Evolutionary conservation across 2,113 vertebrate genomes (phyloP), one percentile per base, ranked within the genome.

Genomic region (Sarotherodon lohbergeri): DNA sequence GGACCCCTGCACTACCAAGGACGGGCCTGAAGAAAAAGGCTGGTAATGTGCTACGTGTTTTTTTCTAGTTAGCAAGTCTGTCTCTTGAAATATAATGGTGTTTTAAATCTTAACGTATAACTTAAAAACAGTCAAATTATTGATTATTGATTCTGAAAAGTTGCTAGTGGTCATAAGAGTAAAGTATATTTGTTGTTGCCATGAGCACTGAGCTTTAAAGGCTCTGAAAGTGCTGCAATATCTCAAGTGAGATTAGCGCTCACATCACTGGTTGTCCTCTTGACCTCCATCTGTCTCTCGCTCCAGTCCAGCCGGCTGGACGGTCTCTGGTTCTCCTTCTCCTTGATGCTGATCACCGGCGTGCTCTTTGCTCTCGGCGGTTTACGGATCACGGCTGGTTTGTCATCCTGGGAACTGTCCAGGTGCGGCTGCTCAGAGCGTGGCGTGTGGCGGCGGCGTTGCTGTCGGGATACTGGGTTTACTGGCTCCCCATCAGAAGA

Each of bases 231-330:
- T 22, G 63, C 19, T 9, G 19, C 19, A 68, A 34, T 8, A 22
- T 39, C 10, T 22, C n/a, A 34, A 12, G 17, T 14, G 39, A 46
- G 24, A 78, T 27, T 10, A 32, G 83, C 36, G 36, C 92, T 89
- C 93, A 97, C 97, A 91, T 98, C 96, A 0, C 94, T 97, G 1
- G 86, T 95, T 2, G 97, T 97, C 91, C 95, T 97, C 82, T 97
- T 96, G 92, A 95, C 97, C 80, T 97, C 96, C 0, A 90, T 93
- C 82, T 94, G 96, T 54, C 87, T 97, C 90, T 98, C 97, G 5
- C 95, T 96, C 97, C 97, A 97, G 80, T 97, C 98, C 41, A 96
- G 96, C 3, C 97, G 94, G 55, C 97, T 96, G 90, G 97, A 97
- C 0, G 97, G 94, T 54, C 97, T 96, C 81, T 95, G 96, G 85